Base-by-base conservation (phyloP, 1,140 invertebrate genomes). In the Leptopilina clavipes region DNA sequence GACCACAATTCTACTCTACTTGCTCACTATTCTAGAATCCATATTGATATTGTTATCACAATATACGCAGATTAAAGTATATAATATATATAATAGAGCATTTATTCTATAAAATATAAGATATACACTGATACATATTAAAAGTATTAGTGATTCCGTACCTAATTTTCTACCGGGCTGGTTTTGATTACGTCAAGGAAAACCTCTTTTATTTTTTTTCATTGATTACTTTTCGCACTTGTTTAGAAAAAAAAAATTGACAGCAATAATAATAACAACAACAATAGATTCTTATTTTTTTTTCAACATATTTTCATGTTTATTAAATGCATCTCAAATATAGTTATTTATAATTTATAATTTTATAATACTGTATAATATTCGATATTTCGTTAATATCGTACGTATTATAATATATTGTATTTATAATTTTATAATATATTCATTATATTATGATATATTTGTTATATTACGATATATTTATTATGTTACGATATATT, bases 1-100 rank as follows among this genome's bases (percentile, higher is more conserved):
- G 88, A 90, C 84, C 85, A 90, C 89, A 90, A 89, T 89, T n/a
- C 89, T 90, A 89, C 89, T 85, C 89, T 90, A 90, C 88, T 87
- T 84, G 85, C 81, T 90, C 80, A 86, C 89, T 90, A 90, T 88
- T 85, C 89, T 90, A 90, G 84, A 84, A 44, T 87, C 81, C 82
- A 88, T 88, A 88, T 88, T 73, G 85, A 88, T 84, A 86, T 86
- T 88, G 83, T 80, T 88, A 85, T 86, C 82, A 88, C 86, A 87
- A 86, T 89, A 88, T 89, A 87, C 87, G 86, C 84, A 86, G 85
- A 89, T 89, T 86, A 86, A 87, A 87, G 86, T 85, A 81, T 80
- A n/a, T n/a, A n/a, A n/a, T n/a, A n/a, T n/a, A n/a, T 85, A 89
- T 85, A 87, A 87, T 84, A 86, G 85, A 89, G 86, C 86, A 74